Evolutionary conservation across 2,797 vertebrate genomes (phyloP), one percentile per base, ranked within the genome.

Genomic region (Chaetodon trifasciatus): DNA sequence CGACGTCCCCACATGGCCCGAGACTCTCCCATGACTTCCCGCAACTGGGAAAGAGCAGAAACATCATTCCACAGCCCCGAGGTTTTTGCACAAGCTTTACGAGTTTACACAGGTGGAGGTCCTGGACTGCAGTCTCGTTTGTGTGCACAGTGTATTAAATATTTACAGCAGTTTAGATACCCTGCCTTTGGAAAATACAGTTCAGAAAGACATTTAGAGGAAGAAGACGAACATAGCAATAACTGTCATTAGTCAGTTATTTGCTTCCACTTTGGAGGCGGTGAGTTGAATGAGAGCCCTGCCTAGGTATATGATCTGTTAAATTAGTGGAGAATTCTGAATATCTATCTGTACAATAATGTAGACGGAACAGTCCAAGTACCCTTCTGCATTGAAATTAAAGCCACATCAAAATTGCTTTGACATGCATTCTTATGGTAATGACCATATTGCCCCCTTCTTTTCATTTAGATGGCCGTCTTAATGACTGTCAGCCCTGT

Each of bases 351-450:
- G 60, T 63, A 73, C 74, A 61, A 72, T 83, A 77, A 76, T 80
- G 57, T 66, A 73, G 74, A 78, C 70, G 65, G 76, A 91, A 75
- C 70, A 61, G 58, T 57, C 62, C 32, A 75, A 78, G 55, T 76
- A 55, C 56, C 70, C 46, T 21, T 67, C 39, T 72, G 76, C 66
- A 76, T 71, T 81, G 70, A 93, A 92, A 93, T 92, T 82, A 90
- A 92, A 92, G 83, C 86, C 84, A 80, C 78, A 89, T 92, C 70
- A 90, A 81, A 90, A 92, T 82, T 74, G 74, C 88, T 91, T 79
- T 90, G 86, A 92, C 89, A 86, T 90, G 81, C 84, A 90, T 93
- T 92, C 88, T 93, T 89, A 92, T 89, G 91, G 85, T 93, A 93
- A 93, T 94, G 74, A 46, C 56, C 65, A 42, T 55, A 70, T 67